Evolutionary conservation across 2,113 vertebrate genomes (phyloP), one percentile per base, ranked within the genome.

Genomic region (Oryzias celebensis): DNA sequence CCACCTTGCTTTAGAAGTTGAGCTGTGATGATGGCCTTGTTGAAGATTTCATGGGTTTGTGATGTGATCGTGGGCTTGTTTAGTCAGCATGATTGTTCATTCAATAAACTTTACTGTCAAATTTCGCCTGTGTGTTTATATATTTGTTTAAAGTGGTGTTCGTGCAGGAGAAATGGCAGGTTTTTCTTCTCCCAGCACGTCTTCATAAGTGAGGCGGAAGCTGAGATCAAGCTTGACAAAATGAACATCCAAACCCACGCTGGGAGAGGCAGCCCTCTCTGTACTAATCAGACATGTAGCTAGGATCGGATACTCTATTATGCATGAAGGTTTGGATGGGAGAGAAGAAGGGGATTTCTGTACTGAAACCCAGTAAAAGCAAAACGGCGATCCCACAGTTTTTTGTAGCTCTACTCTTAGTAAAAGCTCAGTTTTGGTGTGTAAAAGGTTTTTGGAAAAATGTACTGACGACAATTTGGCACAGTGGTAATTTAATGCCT

Each of bases 21-120:
- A 67, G 58, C 47, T 51, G 7, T 15, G 65, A 44, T 24, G n/a
- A 8, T 13, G 7, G 54, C 44, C 55, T 41, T 18, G 67, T 41
- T 4, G 62, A 45, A 62, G 48, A 50, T 57, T 4, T 68, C 68
- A 42, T 44, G 63, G 82, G 64, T 73, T 80, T 80, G 80, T 87
- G 79, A 71, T 83, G 81, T 89, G 81, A 78, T 85, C 55, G 85
- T 88, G 77, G 84, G 78, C 26, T 23, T 88, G 68, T 85, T 78
- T 66, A 71, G 81, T 88, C 78, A 78, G 88, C 88, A 88, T 89
- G 88, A 75, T 75, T 85, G 73, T 88, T 85, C 71, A 53, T 75
- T 85, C 75, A 89, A 86, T 88, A 88, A 89, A 89, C 48, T 57
- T 77, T 76, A 77, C 52, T 85, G 83, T 83, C 46, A 77, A 85